Evolutionary conservation across 2,888 invertebrate species (phyloP).

Genomic region (Opisthograptis luteolata): DNA sequence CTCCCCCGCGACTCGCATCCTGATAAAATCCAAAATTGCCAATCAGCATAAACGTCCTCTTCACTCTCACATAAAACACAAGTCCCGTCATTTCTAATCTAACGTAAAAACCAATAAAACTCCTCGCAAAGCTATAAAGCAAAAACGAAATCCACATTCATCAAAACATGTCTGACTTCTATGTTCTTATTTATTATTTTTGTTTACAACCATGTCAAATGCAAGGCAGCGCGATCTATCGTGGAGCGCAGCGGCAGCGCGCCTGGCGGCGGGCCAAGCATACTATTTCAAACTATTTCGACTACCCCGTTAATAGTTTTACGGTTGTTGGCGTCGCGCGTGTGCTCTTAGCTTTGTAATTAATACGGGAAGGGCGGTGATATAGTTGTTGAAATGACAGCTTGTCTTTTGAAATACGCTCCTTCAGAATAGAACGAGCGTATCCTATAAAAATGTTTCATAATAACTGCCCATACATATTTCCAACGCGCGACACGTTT

Average conservation of each 20-base stretch:
- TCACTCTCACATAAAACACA: slow-evolving; percentile 45
- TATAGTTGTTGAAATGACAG: slow-evolving; percentile 57
- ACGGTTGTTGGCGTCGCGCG: slow-evolving; percentile 59
- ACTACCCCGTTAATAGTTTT: slow-evolving; percentile 74
- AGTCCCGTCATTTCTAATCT: slow-evolving; percentile 59
- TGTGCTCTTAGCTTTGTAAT: slow-evolving; percentile 67
- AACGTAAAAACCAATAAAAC: slow-evolving; percentile 69
- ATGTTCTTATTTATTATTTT: slow-evolving; percentile 72
- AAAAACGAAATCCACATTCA: slow-evolving; percentile 65
- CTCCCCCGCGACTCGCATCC: slow-evolving; percentile 21
- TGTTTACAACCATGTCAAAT: slow-evolving; percentile 75
- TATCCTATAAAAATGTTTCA: slow-evolving; percentile 40
- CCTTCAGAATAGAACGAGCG: slow-evolving; percentile 47
- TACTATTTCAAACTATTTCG: slow-evolving; percentile 75
- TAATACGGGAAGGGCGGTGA: slow-evolving; percentile 59
- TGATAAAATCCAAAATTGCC: slow-evolving; percentile 42
- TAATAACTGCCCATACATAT: slow-evolving; percentile 23
- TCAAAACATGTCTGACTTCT: slow-evolving; percentile 58
- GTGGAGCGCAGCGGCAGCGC: slow-evolving; percentile 52
- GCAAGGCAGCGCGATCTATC: slow-evolving; percentile 69
- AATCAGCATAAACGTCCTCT: slow-evolving; percentile 52
- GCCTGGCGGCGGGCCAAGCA: slow-evolving; percentile 72
- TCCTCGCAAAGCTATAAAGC: slow-evolving; percentile 53
- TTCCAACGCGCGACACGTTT: slow-evolving; percentile 39
- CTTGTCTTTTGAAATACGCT: slow-evolving; percentile 45